Conservation (phyloP, 2,888 invertebrate species). For the Polyommatus iphigenia region DNA sequence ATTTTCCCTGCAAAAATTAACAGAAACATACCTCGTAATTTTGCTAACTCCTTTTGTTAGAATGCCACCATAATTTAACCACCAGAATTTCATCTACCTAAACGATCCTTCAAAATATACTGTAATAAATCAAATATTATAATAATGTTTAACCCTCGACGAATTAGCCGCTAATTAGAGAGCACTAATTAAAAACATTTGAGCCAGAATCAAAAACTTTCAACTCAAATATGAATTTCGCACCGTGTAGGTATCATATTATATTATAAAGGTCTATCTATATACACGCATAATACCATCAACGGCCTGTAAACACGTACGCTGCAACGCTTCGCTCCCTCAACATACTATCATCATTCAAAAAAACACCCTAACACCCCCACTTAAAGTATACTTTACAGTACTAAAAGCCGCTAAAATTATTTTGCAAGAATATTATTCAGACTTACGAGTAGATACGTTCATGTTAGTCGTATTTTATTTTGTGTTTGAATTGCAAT, state of each 20-base stretch:
- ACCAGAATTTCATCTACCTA: background rate
- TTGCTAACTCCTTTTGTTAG: too few relatives aligned
- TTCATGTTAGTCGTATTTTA: conserved; percentile 7
- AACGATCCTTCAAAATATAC: background rate
- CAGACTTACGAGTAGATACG: background rate
- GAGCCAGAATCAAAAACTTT: background rate
- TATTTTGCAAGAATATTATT: conserved; percentile 24
- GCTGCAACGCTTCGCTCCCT: conserved; percentile 52
- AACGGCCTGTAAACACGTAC: conserved; percentile 53
- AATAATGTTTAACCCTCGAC: background rate
- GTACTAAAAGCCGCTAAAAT: background rate
- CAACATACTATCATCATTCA: conserved; percentile 31
- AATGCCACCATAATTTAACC: background rate
- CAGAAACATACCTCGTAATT: too few relatives aligned
- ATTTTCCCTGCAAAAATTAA: too few relatives aligned
- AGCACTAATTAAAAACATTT: conserved; percentile 16
- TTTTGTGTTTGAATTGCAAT: conserved; percentile 17
- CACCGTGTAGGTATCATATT: background rate
- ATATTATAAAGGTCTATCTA: background rate
- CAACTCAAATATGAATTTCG: conserved; percentile 3
- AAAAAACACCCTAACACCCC: conserved; percentile 34
- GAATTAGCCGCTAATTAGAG: conserved; percentile 17
- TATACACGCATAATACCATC: conserved; percentile 50
- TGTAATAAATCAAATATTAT: background rate
- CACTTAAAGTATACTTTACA: conserved; percentile 33